Percentiles rank a stretch among this genome's conserved stretches.
Conservation (phyloP, 2,888 invertebrate genomes). For the Melanostoma scalare region DNA sequence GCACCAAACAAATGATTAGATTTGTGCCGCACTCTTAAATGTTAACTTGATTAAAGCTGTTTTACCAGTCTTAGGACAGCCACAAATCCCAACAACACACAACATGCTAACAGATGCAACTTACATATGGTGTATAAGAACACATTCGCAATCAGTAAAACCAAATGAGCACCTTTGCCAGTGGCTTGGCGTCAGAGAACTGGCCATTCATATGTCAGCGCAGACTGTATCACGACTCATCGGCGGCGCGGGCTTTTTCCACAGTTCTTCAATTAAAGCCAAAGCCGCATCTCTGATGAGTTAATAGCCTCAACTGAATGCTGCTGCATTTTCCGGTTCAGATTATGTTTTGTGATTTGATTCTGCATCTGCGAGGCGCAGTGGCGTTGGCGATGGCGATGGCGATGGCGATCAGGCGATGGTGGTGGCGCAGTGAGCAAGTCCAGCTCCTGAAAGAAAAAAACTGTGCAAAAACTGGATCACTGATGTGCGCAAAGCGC, state of each 20-base stretch:
- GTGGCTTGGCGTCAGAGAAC: slow-evolving; percentile 63
- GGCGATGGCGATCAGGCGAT: not conserved
- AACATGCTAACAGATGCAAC: slow-evolving; percentile 41
- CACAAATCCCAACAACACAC: slow-evolving; percentile 44
- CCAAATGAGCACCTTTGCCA: slow-evolving; percentile 36
- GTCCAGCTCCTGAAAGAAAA: slow-evolving; percentile 7
- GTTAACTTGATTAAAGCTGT: slow-evolving; percentile 62
- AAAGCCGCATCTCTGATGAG: slow-evolving; percentile 60
- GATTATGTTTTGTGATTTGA: slow-evolving; percentile 65
- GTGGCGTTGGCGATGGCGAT: not conserved
- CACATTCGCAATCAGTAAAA: slow-evolving; percentile 13
- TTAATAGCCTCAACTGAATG: slow-evolving; percentile 66
- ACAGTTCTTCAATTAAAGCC: slow-evolving; percentile 69
- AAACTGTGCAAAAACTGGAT: slow-evolving; percentile 41
- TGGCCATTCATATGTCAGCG: slow-evolving; percentile 36
- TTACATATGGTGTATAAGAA: slow-evolving; percentile 39
- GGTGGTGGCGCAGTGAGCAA: not conserved
- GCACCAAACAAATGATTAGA: slow-evolving; percentile 62
- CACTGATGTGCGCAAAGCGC: slow-evolving; percentile 27
- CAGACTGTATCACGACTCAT: slow-evolving; percentile 61
- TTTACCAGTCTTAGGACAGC: slow-evolving; percentile 24
- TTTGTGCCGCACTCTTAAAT: slow-evolving; percentile 62
- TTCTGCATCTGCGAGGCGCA: slow-evolving; percentile 28
- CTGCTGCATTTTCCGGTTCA: slow-evolving; percentile 70
- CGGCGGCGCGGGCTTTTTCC: slow-evolving; percentile 60